Evolutionary conservation across 1,140 invertebrate species (phyloP).

Genomic region (Ceratitis capitata): DNA sequence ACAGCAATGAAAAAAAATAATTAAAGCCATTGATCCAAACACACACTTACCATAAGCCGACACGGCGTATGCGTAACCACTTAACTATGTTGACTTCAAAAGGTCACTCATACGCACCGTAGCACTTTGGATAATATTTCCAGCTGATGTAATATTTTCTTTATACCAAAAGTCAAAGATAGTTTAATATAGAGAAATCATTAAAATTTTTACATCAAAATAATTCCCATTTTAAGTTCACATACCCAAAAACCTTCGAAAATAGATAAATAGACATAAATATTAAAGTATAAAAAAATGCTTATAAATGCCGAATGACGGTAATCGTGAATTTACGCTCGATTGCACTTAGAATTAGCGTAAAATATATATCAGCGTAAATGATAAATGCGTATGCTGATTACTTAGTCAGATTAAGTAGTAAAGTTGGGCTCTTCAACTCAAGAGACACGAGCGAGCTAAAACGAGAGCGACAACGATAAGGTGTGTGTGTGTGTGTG

Average conservation of each 20-base stretch:
- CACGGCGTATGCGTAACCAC: neutral
- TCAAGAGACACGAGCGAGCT: neutral
- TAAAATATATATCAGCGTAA: neutral
- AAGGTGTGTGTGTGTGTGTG: too few species aligned
- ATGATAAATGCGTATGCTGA: neutral
- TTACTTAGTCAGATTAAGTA: neutral
- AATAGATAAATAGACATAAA: neutral
- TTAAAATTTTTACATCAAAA: too few species aligned
- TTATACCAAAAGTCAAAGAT: neutral
- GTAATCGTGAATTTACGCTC: slow-evolving; percentile 1
- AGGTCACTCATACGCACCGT: neutral
- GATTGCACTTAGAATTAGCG: neutral
- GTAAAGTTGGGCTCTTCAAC: neutral
- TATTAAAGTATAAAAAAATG: neutral
- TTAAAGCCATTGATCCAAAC: too few species aligned
- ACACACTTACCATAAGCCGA: too few species aligned
- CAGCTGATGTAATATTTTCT: too few species aligned
- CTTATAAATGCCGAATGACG: neutral
- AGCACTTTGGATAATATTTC: too few species aligned
- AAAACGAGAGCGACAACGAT: neutral
- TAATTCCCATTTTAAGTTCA: too few species aligned
- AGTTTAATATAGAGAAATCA: too few species aligned
- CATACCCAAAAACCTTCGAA: too few species aligned
- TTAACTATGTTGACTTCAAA: neutral
- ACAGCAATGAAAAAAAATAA: too few species aligned